Conservation (phyloP, 1,140 invertebrate genomes). For the Zophobas atratus region DNA sequence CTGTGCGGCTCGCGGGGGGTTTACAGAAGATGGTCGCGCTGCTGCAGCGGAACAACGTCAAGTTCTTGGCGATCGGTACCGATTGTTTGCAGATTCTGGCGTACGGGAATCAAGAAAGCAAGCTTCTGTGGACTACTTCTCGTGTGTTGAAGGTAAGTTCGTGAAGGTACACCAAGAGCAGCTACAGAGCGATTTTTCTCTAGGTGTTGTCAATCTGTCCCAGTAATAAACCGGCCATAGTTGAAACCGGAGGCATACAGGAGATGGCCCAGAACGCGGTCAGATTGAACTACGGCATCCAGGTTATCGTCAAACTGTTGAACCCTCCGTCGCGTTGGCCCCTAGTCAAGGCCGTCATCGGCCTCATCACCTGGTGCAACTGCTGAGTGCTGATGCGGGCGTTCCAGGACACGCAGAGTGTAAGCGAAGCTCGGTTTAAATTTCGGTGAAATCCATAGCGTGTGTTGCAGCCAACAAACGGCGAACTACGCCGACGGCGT, state of each 20-base stretch:
- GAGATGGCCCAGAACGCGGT: conserved; percentile 96
- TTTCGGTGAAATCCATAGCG: no score
- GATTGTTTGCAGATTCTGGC: conserved; percentile 99
- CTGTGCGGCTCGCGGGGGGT: conserved; percentile 95
- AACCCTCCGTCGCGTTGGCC: conserved; percentile 96
- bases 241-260: conserved; percentile 98
- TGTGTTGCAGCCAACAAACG: no score
- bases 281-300: conserved; percentile 91
- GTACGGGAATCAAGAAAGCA: conserved; percentile 97
- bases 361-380: conserved; percentile 94
- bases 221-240: conserved; percentile 97
- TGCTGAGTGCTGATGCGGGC: conserved; percentile 92
- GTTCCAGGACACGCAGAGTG: conserved; percentile 91
- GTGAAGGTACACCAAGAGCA: background rate
- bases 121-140: conserved; percentile 98
- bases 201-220: conserved; percentile 95
- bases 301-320: conserved; percentile 94
- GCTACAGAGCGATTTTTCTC: background rate
- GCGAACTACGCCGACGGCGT: no score
- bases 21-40: conserved; percentile 98
- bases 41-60: conserved; percentile 96
- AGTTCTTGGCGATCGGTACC: conserved; percentile 69
- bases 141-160: conserved; percentile 89
- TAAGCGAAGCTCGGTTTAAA: conserved; percentile 67
- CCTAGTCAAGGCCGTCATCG: conserved; percentile 96